A percentile compares a stretch with the other conserved stretches of the same genome.
Evolutionary conservation across 2,113 vertebrate genomes (phyloP).

Genomic region (Ctenodactylus gundi): DNA sequence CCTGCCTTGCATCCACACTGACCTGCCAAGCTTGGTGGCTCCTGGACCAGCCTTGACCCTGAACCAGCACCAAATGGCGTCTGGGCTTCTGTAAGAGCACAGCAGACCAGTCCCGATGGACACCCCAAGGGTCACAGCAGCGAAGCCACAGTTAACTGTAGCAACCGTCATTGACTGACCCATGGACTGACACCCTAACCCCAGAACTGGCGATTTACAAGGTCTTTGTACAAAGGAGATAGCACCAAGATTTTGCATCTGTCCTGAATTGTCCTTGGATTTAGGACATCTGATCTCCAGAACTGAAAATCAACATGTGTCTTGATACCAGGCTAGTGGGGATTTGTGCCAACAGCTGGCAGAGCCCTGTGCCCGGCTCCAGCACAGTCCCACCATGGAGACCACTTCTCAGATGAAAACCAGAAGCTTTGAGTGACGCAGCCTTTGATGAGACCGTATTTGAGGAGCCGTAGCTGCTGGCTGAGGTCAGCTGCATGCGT

Average conservation of each 20-base stretch:
- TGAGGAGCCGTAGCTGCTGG: too few relatives aligned
- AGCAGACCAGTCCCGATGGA: not conserved
- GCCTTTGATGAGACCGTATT: too few relatives aligned
- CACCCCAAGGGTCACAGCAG: too few relatives aligned
- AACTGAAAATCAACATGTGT: not conserved
- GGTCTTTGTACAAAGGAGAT: not conserved
- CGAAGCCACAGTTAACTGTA: too few relatives aligned
- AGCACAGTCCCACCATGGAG: not conserved
- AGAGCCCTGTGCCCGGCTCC: not conserved
- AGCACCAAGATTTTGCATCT: accelerated
- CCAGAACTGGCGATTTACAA: too few relatives aligned
- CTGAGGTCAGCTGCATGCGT: not conserved
- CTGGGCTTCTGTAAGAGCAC: not conserved
- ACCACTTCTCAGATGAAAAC: not conserved
- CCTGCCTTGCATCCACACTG: not conserved
- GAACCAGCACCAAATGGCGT: not conserved
- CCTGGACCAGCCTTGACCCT: not conserved
- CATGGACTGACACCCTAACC: not conserved
- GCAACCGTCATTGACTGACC: too few relatives aligned
- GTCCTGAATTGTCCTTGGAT: not conserved
- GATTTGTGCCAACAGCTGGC: not conserved
- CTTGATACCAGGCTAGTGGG: not conserved
- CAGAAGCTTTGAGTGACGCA: too few relatives aligned
- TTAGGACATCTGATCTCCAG: not conserved
- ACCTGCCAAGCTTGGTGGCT: not conserved